A percentile compares a stretch with the other conserved stretches of the same genome.
Evolutionary conservation across 2,797 vertebrate genomes (phyloP).

Genomic region (Gymnoscopelus braueri): DNA sequence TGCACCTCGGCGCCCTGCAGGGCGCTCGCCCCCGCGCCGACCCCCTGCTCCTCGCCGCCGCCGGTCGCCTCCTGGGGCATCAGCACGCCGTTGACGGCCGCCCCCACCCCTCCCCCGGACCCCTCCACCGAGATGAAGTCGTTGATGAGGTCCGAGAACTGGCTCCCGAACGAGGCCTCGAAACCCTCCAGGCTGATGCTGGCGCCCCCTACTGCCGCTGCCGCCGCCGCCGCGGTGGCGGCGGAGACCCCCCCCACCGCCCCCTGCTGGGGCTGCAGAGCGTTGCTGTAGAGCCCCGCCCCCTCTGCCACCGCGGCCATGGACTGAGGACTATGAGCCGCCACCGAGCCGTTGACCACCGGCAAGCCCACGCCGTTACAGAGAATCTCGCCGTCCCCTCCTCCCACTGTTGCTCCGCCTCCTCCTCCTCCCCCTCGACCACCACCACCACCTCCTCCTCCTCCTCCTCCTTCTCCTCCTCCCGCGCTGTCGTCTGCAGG

Average conservation of each 20-base stretch:
- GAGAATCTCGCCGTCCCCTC: constrained; percentile 67
- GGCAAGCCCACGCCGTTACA: constrained; percentile 79
- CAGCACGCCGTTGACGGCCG: constrained; percentile 79
- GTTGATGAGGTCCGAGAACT: constrained; percentile 99
- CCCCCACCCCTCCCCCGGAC: constrained; percentile 73
- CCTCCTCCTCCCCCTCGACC: constrained; percentile 41
- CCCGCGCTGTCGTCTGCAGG: constrained; percentile 71
- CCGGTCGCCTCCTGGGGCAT: constrained; percentile 85
- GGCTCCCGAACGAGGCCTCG: constrained; percentile 97
- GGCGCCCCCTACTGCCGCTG: constrained; percentile 57
- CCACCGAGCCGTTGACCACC: constrained; percentile 65
- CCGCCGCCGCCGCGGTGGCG: background rate
- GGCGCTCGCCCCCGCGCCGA: constrained; percentile 83
- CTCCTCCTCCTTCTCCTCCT: constrained; percentile 57
- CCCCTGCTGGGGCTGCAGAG: constrained; percentile 87
- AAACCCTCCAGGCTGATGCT: constrained; percentile 96
- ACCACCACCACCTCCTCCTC: constrained; percentile 54
- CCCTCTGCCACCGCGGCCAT: constrained; percentile 89
- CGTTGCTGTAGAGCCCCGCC: constrained; percentile 85
- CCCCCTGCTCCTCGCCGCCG: constrained; percentile 83
- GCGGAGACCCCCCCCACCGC: constrained; percentile 51
- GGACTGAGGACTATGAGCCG: constrained; percentile 79
- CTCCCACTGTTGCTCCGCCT: constrained; percentile 55
- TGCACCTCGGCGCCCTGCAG: constrained; percentile 84
- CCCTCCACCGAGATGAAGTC: constrained; percentile 98